Evolutionary conservation across 2,113 vertebrate species (phyloP), one percentile per base, ranked within the genome.

Genomic region (Cyprinodon variegatus): DNA sequence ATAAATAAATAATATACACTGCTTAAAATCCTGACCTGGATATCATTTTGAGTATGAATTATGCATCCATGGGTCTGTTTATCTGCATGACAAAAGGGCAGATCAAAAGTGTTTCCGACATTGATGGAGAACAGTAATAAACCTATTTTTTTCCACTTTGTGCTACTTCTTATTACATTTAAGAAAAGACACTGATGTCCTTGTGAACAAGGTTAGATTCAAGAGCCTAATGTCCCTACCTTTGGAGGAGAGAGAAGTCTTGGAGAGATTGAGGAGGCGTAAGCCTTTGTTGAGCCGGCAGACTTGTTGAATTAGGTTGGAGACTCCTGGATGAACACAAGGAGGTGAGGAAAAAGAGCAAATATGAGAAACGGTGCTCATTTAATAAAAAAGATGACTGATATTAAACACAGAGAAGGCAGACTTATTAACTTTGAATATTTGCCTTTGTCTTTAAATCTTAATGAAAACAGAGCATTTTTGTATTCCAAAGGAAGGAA

Each of bases 281-380:
- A 97, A 94, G 45, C 96, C 96, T 62, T 96, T 96, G 70, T 95
- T 96, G 79, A 96, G 95, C 71, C 95, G 96, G 72, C 96, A 95
- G 48, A 97, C 94, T 85, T 96, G 96, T 91, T 96, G 96, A 81
- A 96, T 96, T 71, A 97, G 94, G 79, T 95, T 95, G 78, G 95
- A 93, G 66, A 97, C 95, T 61, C 96, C 96, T 96, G 84, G 70
- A 48, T 64, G 40, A n/a, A 20, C n/a, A 13, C 11, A 36, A 46
- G 2, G 57, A 39, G 65, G 4, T 7, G 39, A 40, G 10, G 53
- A 6, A 20, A 8, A 43, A 3, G 48, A 70, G 22, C 62, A n/a
- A 72, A 10, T 39, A 13, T 17, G 29, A 38, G 61, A 14, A 12
- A 36, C 0, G 2, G 11, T 15, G 0, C 1, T 45, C 17, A 57